Conservation (phyloP, 1,140 invertebrate species). For the Macrobrachium rosenbergii region DNA sequence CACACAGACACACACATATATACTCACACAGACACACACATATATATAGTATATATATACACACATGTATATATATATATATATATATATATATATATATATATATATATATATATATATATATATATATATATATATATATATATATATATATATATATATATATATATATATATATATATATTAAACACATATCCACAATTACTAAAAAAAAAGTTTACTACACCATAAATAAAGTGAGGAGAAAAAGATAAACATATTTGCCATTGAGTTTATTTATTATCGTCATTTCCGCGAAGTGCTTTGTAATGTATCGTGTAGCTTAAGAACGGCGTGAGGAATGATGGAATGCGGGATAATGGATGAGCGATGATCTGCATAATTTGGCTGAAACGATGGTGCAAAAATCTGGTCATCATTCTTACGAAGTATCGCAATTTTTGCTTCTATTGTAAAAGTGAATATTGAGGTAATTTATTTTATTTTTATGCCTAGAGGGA, state of each 20-base stretch:
- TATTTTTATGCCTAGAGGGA: too few species aligned
- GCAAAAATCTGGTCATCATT: too few species aligned
- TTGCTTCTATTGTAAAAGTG: too few species aligned
- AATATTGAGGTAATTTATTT: too few species aligned
- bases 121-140: slow-evolving; percentile 8
- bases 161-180: neutral
- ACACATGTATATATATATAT: neutral
- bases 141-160: slow-evolving; percentile 15
- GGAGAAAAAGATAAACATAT: neutral
- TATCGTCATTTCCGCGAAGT: too few species aligned
- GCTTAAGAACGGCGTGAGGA: too few species aligned
- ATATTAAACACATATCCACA: neutral
- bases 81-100: neutral
- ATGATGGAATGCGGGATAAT: too few species aligned
- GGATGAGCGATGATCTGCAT: too few species aligned
- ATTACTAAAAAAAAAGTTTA: neutral
- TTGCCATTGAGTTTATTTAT: neutral
- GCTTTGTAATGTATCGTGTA: too few species aligned
- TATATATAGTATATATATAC: neutral
- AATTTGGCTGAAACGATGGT: too few species aligned
- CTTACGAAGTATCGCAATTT: too few species aligned
- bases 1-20: neutral
- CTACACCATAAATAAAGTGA: neutral
- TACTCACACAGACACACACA: neutral
- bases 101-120: neutral